Evolutionary conservation across 2,113 vertebrate genomes (phyloP), one percentile per base, ranked within the genome.

Genomic region (Elanoides forficatus): DNA sequence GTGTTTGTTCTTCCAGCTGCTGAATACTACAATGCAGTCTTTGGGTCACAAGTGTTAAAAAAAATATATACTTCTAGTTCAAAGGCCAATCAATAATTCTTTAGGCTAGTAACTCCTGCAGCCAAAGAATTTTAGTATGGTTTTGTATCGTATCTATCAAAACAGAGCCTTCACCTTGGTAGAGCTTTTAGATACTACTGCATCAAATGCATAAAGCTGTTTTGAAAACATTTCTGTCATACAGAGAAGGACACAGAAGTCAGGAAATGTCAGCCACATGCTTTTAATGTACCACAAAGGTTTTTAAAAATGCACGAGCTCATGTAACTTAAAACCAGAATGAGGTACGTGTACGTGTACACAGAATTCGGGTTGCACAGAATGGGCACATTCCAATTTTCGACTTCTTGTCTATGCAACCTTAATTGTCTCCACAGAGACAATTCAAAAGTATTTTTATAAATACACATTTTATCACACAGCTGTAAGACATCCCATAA

Each of bases 301-400:
- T 43, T 65, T 95, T 85, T 38, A 72, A 79, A 91, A 94, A 94
- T 53, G 65, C 65, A 84, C 0, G 14, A 75, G 52, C 25, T 43
- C 25, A 21, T 27, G 30, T 48, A 87, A 85, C n/a, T 85, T 67
- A 43, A 89, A 94, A 79, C 38, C 3, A 18, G 60, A 71, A 74
- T 10, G 20, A 81, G 26, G 26, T 12, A 6, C 1, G 4, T 16
- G 0, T 20, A 58, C 0, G 1, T 3, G 9, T 14, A 53, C 38
- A 25, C 16, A 74, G 14, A 81, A 89, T 30, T 47, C 48, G 59
- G 29, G 47, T 3, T 36, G 48, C 18, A 71, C 9, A 59, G 86
- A 89, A 67, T 0, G 2, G 22, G 9, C 34, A 32, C 4, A 5
- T 84, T 89, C 68, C 40, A 25, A 9, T 53, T 76, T 68, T 71